phyloP scores from a whole-genome alignment of 1,140 invertebrate genomes.

The Palaemon carinicauda region DNA sequence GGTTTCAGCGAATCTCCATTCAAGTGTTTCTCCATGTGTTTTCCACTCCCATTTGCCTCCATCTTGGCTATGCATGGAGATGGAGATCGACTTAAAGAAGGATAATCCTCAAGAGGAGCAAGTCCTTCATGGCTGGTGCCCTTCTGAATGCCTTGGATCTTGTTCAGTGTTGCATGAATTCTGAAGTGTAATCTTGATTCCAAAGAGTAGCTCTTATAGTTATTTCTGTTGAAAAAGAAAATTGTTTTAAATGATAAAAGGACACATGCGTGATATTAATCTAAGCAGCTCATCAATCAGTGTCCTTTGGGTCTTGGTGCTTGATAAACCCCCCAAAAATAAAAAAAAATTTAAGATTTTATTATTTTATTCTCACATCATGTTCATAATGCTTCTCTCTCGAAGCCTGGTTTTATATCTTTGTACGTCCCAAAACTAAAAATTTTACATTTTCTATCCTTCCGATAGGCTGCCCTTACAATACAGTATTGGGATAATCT shows the following conservation, averaged over 20 bases:
- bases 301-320: too few species aligned
- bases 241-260: neutral
- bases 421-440: too few species aligned
- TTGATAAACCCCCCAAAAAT: too few species aligned
- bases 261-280: too few species aligned
- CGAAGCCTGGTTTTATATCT: too few species aligned
- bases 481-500: too few species aligned
- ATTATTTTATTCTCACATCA: too few species aligned
- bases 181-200: constrained; percentile 92
- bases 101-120: constrained; percentile 29
- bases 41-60: constrained; percentile 4
- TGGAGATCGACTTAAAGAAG: constrained; percentile 45
- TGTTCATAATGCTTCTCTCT: too few species aligned
- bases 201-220: constrained; percentile 87
- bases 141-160: constrained; percentile 61
- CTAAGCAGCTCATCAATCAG: too few species aligned
- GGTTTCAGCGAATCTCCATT: neutral
- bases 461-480: too few species aligned
- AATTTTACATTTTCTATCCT: too few species aligned
- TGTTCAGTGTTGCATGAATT: constrained; percentile 81
- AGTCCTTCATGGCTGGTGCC: constrained; percentile 11
- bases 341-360: too few species aligned
- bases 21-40: neutral
- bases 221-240: constrained; percentile 73
- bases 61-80: constrained; percentile 29